These are phyloP conservation scores for Alaudala cheleensis DNA, from an alignment of 2,113 vertebrate species.

Conservation along the genomic window DNA sequence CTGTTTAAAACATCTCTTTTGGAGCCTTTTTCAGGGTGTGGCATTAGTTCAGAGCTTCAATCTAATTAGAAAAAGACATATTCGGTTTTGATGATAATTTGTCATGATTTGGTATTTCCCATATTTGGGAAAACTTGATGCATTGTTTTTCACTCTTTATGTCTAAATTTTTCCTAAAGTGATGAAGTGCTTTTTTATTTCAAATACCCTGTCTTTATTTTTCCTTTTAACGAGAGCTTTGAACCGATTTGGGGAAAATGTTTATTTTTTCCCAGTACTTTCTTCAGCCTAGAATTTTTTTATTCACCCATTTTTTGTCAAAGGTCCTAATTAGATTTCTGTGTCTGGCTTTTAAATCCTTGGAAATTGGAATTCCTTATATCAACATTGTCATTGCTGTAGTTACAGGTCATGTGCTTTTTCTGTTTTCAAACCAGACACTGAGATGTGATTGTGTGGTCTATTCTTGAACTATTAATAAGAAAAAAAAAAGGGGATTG, in stretches of 20 bases:
- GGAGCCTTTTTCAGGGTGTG: neutral
- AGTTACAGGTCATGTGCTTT: constrained; percentile 25
- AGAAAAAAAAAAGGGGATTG: neutral
- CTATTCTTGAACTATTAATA: neutral
- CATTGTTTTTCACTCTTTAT: constrained; percentile 2
- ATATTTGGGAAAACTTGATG: constrained; percentile 13
- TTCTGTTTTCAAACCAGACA: neutral
- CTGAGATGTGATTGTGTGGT: neutral
- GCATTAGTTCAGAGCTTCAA: neutral
- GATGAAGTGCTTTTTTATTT: neutral
- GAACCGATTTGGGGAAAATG: neutral
- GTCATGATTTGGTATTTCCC: constrained; percentile 25
- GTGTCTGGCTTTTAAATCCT: constrained; percentile 35
- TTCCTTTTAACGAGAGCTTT: constrained; percentile 1
- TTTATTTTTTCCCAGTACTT: constrained; percentile 14
- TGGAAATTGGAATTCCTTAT: constrained; percentile 34
- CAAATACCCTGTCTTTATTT: neutral
- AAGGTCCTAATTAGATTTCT: constrained; percentile 3
- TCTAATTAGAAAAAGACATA: constrained; percentile 35
- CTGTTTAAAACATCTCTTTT: neutral
- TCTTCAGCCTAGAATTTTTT: constrained; percentile 40
- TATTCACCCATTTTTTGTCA: constrained; percentile 28
- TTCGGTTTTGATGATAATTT: neutral
- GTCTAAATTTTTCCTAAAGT: neutral
- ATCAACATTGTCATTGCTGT: constrained; percentile 42